Base-by-base conservation (phyloP, 2,888 invertebrate species). In the Lasioglossum leucozonium region DNA sequence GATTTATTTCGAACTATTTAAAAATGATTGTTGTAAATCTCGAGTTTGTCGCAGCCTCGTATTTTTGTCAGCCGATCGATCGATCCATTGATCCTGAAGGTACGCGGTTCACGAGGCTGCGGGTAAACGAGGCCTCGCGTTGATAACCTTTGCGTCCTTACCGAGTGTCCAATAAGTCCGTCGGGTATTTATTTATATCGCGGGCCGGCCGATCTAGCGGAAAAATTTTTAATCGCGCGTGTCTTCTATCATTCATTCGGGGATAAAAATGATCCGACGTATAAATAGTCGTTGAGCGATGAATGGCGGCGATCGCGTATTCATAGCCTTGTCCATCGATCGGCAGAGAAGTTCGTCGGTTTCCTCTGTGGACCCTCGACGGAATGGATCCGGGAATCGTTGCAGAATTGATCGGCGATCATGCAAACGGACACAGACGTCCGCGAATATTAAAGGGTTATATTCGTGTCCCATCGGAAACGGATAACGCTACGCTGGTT, bases 201-300 rank as follows among this genome's bases (percentile, higher is more conserved):
- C 11, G 55, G 55, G 10, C 65, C 30, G 42, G 42, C 18, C 34
- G 76, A 82, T 79, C 51, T 77, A 72, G 83, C 83, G 75, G 86
- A 85, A 82, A 75, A 72, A n/a, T 74, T 78, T 80, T 87, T 75
- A 76, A 86, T 86, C 82, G 51, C 30, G 62, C 79, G 79, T 67
- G 78, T 58, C 79, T 79, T 77, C 62, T 77, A 83, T 75, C 87
- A 86, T 87, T 87, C 86, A 86, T 83, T 65, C 34, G 83, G 44
- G 44, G 82, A 74, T 85, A 86, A 80, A 79, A 86, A 79, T 76
- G 69, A 77, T 76, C 67, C 47, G 16, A 8, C 69, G 79, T 87
- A 87, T 83, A 83, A 86, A 87, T 86, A 87, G 79, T 62, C 22
- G 22, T 37, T 30, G 18, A 65, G 34, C 71, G 84, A 86, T 87